These are phyloP conservation scores for Melanogrammus aeglefinus DNA, from an alignment of 2,797 vertebrate genomes.

Conservation along the genomic window DNA sequence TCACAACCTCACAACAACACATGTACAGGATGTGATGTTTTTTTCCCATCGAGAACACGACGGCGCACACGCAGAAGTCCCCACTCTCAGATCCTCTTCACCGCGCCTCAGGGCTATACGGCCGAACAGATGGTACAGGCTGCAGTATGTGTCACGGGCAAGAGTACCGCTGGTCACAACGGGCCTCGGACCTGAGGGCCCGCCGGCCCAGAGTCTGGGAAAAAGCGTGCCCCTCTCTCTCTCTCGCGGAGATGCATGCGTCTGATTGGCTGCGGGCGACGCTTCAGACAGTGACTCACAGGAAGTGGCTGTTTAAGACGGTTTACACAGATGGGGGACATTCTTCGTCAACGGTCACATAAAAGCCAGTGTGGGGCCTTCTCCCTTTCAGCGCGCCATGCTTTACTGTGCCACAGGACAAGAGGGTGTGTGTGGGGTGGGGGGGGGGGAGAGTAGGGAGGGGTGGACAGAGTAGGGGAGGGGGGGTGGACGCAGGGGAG, in stretches of 20 bases:
- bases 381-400: conserved; percentile 43
- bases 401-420: conserved; percentile 46
- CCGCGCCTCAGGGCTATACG: not conserved
- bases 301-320: conserved; percentile 79
- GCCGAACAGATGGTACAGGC: not conserved
- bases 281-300: conserved; percentile 70
- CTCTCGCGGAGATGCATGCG: conserved; percentile 62
- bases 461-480: no score
- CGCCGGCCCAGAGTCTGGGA: conserved; percentile 20
- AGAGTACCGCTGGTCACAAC: not conserved
- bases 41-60: no score
- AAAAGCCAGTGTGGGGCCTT: conserved; percentile 69
- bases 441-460: no score
- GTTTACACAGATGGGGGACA: conserved; percentile 84
- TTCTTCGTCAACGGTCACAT: conserved; percentile 80
- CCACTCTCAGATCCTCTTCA: not conserved
- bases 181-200: not conserved
- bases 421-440: conserved; percentile 7
- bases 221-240: conserved; percentile 58
- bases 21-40: no score
- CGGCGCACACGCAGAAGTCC: no score
- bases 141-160: not conserved
- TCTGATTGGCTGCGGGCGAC: conserved; percentile 53
- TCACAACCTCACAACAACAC: no score
- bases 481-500: no score